Percentiles rank a stretch among this genome's conserved stretches.
These are phyloP conservation scores for Lophius piscatorius DNA, from an alignment of 2,113 vertebrate species.

Conservation along the genomic window DNA sequence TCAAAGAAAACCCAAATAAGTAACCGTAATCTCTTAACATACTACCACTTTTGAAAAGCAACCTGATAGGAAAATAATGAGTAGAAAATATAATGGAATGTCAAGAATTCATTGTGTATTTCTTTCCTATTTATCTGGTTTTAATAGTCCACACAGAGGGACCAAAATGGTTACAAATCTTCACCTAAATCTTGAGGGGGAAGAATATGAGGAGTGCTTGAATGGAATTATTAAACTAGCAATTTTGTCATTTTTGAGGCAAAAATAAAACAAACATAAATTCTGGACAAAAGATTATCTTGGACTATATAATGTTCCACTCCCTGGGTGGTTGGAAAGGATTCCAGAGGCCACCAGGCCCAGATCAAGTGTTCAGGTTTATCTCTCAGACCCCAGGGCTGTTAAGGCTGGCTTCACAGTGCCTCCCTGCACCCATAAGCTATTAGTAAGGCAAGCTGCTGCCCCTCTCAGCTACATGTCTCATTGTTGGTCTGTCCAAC, in stretches of 20 bases:
- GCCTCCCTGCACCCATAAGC: slow-evolving; percentile 52
- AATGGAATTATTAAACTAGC: slow-evolving; percentile 20
- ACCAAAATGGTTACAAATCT: slow-evolving; percentile 9
- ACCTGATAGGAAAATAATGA: slow-evolving; percentile 1
- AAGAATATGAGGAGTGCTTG: slow-evolving; percentile 9
- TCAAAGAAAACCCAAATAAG: too few relatives aligned
- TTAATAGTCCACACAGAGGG: slow-evolving; percentile 24
- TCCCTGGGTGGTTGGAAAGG: slow-evolving; percentile 20
- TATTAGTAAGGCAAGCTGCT: slow-evolving; percentile 64
- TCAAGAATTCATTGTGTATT: slow-evolving; percentile 34
- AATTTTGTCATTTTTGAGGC: slow-evolving; percentile 17
- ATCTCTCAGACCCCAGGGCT: slow-evolving; percentile 44
- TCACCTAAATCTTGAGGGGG: slow-evolving; percentile 3
- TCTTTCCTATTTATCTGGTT: slow-evolving; percentile 6
- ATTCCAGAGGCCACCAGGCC: slow-evolving; percentile 26
- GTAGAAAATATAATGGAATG: slow-evolving; percentile 69
- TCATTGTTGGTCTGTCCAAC: slow-evolving; percentile 11
- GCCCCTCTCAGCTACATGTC: slow-evolving; percentile 47
- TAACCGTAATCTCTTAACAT: slow-evolving; percentile 11
- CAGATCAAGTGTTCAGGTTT: slow-evolving; percentile 41
- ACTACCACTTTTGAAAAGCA: slow-evolving; percentile 18
- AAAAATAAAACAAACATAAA: slow-evolving; percentile 15
- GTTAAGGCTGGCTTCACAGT: slow-evolving; percentile 72
- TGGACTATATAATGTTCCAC: slow-evolving; percentile 31
- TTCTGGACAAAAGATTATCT: slow-evolving; percentile 10